These are phyloP conservation scores for Caenorhabditis imperialis DNA, from an alignment of 2,888 invertebrate species.

Conservation along the genomic window DNA sequence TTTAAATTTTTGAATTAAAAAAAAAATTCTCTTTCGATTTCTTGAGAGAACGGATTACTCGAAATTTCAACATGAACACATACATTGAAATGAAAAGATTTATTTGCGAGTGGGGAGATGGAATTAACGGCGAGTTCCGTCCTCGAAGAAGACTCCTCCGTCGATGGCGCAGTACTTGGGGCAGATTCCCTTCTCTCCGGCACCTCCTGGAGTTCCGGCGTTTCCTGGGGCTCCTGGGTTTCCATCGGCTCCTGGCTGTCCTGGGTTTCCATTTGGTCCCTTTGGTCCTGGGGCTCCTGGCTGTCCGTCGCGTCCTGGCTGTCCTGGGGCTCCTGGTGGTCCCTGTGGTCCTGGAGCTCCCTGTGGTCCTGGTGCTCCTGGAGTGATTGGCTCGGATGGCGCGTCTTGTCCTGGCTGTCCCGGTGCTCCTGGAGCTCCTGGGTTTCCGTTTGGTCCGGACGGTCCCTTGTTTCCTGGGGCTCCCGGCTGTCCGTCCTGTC, in stretches of 20 bases:
- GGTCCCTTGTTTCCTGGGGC: constrained; percentile 69
- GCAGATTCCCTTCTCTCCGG: constrained; percentile 76
- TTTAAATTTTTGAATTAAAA: background rate
- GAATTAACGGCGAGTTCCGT: constrained; percentile 68
- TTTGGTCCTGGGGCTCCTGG: constrained; percentile 67
- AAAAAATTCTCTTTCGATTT: background rate
- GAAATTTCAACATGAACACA: background rate
- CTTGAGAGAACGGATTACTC: too few species aligned
- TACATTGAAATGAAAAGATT: constrained; percentile 4
- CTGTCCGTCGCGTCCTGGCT: constrained; percentile 65
- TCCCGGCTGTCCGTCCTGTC: constrained; percentile 61
- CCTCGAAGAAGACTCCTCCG: constrained; percentile 77
- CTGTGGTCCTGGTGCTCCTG: constrained; percentile 69
- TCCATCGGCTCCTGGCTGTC: constrained; percentile 64
- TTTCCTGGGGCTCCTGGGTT: constrained; percentile 61
- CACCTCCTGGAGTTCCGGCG: constrained; percentile 55
- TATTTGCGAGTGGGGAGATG: constrained; percentile 9
- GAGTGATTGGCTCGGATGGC: constrained; percentile 64
- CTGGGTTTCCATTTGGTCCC: constrained; percentile 65
- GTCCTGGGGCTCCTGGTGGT: constrained; percentile 68
- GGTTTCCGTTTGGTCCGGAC: constrained; percentile 67
- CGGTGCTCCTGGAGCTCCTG: constrained; percentile 70
- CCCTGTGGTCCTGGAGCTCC: constrained; percentile 70
- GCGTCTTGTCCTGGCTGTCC: constrained; percentile 72
- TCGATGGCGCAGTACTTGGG: constrained; percentile 77